These are phyloP conservation scores for Lamprologus sp. DNA, from an alignment of 2,113 vertebrate species.

Conservation along the genomic window DNA sequence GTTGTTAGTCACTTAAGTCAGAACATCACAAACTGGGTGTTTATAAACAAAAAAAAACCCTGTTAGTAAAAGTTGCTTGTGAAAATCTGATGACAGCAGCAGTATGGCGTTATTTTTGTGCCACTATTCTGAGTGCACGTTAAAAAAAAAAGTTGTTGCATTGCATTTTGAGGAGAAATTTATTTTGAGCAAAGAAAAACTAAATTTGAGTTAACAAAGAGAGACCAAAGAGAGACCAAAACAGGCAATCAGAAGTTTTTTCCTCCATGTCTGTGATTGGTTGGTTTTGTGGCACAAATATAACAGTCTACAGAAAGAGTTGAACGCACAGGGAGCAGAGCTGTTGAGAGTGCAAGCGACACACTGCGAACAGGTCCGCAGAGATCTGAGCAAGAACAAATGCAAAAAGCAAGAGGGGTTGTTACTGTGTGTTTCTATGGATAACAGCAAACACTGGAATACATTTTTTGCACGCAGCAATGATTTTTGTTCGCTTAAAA, in stretches of 20 bases:
- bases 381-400: neutral
- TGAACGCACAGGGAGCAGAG: neutral
- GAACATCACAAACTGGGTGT: neutral
- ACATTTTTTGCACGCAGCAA: accelerated
- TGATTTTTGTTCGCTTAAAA: neutral
- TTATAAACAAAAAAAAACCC: neutral
- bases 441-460: neutral
- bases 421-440: neutral
- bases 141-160: neutral
- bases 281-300: neutral
- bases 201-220: neutral
- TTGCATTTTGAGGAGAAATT: neutral
- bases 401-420: neutral
- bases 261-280: neutral
- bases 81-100: neutral
- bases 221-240: neutral
- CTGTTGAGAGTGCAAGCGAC: neutral
- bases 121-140: neutral
- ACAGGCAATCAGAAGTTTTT: neutral
- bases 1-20: neutral
- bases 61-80: neutral
- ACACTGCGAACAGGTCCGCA: neutral
- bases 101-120: neutral
- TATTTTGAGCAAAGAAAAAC: neutral
- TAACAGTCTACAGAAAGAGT: neutral